Conservation (phyloP, 1,140 invertebrate genomes). For the Coenobita brevimanus region DNA sequence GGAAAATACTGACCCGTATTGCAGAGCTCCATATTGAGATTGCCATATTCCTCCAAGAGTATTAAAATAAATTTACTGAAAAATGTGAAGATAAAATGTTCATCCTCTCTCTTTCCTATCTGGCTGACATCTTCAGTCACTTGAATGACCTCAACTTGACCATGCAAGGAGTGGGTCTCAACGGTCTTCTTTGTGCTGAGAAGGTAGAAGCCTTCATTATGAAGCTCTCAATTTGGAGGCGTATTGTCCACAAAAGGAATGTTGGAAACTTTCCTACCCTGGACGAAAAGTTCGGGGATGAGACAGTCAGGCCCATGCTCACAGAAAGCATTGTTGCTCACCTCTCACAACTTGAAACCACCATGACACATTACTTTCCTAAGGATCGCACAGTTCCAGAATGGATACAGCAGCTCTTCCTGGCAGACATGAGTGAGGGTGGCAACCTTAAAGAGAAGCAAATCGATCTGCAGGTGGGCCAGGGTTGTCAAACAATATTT, state of each 20-base stretch:
- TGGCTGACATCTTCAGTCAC: conserved; percentile 9
- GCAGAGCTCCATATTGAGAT: background rate
- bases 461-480: conserved; percentile 4
- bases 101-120: conserved; percentile 15
- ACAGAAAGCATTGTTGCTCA: background rate
- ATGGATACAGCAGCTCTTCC: too few relatives aligned
- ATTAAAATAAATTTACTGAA: background rate
- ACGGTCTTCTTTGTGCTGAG: background rate
- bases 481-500: conserved; percentile 18
- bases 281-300: background rate
- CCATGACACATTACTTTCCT: background rate
- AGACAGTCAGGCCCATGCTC: conserved; percentile 10
- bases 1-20: background rate
- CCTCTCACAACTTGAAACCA: background rate
- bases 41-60: conserved; percentile 7
- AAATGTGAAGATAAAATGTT: background rate
- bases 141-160: too few relatives aligned
- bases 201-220: conserved; percentile 13
- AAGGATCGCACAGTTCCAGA: too few relatives aligned
- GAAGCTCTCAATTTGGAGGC: conserved; percentile 1
- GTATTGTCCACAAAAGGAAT: background rate
- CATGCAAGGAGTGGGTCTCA: too few relatives aligned
- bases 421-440: too few relatives aligned
- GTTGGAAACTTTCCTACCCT: background rate
- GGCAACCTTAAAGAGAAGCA: too few relatives aligned